These are phyloP conservation scores for Tapirus indicus DNA, from an alignment of 2,797 vertebrate genomes.

Conservation along the genomic window DNA sequence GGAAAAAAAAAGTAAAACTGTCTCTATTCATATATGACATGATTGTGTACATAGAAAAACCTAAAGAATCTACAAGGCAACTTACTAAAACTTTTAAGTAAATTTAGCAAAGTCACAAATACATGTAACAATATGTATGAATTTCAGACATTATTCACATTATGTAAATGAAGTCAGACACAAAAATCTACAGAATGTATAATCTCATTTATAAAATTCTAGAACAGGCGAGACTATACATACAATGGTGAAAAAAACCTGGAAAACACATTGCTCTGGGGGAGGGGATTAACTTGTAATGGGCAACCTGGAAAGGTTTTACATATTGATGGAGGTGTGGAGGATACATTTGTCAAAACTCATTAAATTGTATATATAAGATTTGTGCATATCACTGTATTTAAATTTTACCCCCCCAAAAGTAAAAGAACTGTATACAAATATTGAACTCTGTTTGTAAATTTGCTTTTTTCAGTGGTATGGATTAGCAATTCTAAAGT, in stretches of 20 bases:
- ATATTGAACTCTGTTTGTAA: constrained; percentile 10
- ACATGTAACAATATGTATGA: not conserved
- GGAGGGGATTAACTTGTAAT: not conserved
- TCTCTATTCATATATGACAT: not conserved
- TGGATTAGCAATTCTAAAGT: constrained; percentile 38
- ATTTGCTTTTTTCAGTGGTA: not conserved
- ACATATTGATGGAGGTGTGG: not conserved
- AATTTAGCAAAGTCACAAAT: not conserved
- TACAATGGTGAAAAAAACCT: not conserved
- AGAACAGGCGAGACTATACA: not conserved
- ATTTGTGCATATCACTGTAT: not conserved
- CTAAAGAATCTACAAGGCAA: not conserved
- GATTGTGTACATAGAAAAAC: not conserved
- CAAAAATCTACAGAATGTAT: not conserved
- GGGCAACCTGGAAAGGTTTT: not conserved
- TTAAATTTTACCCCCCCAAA: not conserved
- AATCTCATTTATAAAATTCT: constrained; percentile 18
- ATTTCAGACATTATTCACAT: not conserved
- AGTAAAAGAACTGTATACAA: not conserved
- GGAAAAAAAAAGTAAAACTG: not conserved
- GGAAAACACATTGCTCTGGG: not conserved
- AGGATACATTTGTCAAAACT: not conserved
- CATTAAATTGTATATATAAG: not conserved
- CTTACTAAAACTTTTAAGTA: not conserved
- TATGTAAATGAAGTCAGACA: not conserved